phyloP scores from a whole-genome alignment of 2,113 vertebrate genomes.

The Balaeniceps rex region DNA sequence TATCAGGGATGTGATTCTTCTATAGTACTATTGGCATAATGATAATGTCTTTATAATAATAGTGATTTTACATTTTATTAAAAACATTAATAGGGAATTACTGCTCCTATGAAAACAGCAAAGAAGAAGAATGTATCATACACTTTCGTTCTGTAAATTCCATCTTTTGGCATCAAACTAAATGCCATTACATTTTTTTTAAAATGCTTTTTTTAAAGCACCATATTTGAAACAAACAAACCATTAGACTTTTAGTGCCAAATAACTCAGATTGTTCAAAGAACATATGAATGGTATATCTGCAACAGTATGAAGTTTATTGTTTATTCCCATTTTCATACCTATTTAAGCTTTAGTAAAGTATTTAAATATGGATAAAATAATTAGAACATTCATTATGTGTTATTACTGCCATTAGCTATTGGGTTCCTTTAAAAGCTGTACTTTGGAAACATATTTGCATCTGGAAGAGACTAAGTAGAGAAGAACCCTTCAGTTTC shows the following conservation, averaged over 20 bases:
- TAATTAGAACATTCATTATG: not conserved
- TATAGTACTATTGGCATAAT: conserved; percentile 56
- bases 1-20: conserved; percentile 53
- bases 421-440: not conserved
- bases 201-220: not conserved
- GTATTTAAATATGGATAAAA: not conserved
- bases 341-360: not conserved
- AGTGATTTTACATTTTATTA: conserved; percentile 52
- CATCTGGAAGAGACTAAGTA: not conserved
- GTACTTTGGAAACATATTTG: not conserved
- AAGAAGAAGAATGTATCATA: not conserved
- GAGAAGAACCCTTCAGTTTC: not conserved
- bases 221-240: not conserved
- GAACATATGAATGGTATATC: not conserved
- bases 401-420: not conserved
- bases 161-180: not conserved
- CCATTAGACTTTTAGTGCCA: not conserved
- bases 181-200: not conserved
- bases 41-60: conserved; percentile 59
- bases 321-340: not conserved
- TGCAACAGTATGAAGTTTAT: not conserved
- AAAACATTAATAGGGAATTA: conserved; percentile 44
- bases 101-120: not conserved
- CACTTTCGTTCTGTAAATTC: not conserved
- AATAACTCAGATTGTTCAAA: not conserved